Percentiles rank a stretch among this genome's conserved stretches.
phyloP scores from a whole-genome alignment of 2,797 vertebrate species.

The Argya squamiceps region DNA sequence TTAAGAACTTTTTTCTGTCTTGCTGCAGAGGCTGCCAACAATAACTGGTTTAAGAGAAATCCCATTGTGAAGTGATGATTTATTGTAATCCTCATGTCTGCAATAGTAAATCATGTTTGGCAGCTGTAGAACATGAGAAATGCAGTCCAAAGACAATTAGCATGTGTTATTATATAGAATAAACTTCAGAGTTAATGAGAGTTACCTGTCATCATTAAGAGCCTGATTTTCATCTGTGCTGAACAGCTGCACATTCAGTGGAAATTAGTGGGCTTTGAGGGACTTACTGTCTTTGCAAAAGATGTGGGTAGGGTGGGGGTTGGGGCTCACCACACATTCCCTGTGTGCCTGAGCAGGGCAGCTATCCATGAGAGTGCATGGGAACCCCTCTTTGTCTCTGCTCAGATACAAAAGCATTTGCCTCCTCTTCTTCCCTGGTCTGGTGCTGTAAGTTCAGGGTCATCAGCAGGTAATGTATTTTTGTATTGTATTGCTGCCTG shows the following conservation, averaged over 20 bases:
- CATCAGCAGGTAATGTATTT: neutral
- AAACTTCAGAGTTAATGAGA: neutral
- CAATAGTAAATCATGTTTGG: neutral
- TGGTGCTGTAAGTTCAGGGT: neutral
- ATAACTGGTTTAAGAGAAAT: neutral
- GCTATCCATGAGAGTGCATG: accelerated
- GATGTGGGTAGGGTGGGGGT: accelerated
- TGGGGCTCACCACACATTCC: accelerated
- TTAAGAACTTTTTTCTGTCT: neutral
- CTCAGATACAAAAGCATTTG: neutral
- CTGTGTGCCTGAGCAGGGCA: neutral
- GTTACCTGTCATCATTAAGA: neutral
- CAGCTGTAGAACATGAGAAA: neutral
- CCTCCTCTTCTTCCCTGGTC: neutral
- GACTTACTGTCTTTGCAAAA: neutral
- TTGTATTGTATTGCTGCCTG: neutral
- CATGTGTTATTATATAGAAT: neutral
- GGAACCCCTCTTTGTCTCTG: neutral
- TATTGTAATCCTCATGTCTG: neutral
- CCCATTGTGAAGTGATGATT: neutral
- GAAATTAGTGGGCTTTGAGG: neutral
- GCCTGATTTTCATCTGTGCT: neutral
- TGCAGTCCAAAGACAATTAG: neutral
- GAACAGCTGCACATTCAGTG: neutral
- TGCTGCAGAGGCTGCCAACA: neutral